phyloP scores from a whole-genome alignment of 1,140 invertebrate genomes.

The Zaprionus inermis region DNA sequence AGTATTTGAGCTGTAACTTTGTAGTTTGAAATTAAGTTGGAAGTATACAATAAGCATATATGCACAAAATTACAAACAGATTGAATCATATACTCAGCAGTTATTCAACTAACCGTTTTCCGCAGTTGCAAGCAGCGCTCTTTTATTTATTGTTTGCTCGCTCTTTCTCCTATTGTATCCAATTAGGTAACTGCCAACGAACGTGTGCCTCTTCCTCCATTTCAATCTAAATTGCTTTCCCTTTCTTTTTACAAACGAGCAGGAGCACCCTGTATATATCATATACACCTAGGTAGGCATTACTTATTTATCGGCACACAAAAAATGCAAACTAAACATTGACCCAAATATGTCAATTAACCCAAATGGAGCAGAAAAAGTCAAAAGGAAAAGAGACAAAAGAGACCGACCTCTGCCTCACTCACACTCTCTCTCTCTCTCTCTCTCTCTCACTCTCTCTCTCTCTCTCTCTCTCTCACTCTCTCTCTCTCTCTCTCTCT shows the following conservation, averaged over 20 bases:
- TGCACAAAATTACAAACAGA: too few relatives aligned
- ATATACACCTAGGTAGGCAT: conserved; percentile 23
- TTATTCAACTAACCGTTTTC: too few relatives aligned
- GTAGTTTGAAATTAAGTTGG: too few relatives aligned
- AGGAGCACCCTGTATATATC: conserved; percentile 1
- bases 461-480: background rate
- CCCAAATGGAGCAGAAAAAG: conserved; percentile 55
- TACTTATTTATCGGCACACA: conserved; percentile 42
- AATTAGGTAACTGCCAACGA: too few relatives aligned
- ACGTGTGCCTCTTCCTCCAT: background rate
- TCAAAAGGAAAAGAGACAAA: conserved; percentile 7
- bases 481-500: background rate
- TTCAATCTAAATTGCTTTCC: conserved; percentile 1
- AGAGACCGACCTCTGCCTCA: conserved; percentile 7
- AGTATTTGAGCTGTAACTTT: too few relatives aligned
- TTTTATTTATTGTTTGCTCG: background rate
- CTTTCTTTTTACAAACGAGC: background rate
- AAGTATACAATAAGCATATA: too few relatives aligned
- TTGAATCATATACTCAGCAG: too few relatives aligned
- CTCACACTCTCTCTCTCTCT: too few relatives aligned
- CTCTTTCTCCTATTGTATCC: too few relatives aligned
- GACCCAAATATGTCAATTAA: conserved; percentile 74
- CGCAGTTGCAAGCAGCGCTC: too few relatives aligned
- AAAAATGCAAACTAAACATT: conserved; percentile 78
- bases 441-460: background rate